Evolutionary conservation across 2,797 vertebrate species (phyloP).

Genomic region (Coranthus polyacanthus): DNA sequence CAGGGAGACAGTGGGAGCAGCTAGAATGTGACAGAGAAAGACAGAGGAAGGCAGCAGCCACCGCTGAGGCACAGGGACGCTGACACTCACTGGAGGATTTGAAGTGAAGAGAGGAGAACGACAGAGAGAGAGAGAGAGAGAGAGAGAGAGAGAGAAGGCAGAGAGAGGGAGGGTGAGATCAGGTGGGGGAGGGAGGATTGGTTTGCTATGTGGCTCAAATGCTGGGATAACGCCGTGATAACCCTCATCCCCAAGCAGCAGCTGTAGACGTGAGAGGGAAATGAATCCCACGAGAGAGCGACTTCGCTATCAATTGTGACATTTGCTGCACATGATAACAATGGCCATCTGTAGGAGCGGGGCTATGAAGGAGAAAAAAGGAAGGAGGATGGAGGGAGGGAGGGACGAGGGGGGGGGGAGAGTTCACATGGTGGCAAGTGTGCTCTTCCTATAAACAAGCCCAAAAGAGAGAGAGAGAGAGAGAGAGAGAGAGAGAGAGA

Average conservation of each 20-base stretch:
- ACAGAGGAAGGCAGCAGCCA: constrained; percentile 74
- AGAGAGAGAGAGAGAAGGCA: constrained; percentile 24
- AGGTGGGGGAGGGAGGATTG: constrained; percentile 69
- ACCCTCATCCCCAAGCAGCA: constrained; percentile 84
- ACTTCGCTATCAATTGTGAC: constrained; percentile 93
- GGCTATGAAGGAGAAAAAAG: constrained; percentile 40
- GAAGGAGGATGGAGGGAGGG: constrained; percentile 23
- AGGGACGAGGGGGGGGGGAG: constrained; percentile 5
- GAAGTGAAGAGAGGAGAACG: constrained; percentile 80
- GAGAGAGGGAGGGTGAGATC: constrained; percentile 63
- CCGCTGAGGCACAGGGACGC: constrained; percentile 84
- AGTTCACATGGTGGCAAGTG: constrained; percentile 68
- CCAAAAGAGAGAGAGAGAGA: constrained; percentile 3
- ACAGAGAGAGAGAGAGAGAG: constrained; percentile 57
- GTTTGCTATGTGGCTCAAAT: constrained; percentile 65
- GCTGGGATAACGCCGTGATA: constrained; percentile 80
- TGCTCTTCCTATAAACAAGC: constrained; percentile 81
- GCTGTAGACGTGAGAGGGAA: constrained; percentile 85
- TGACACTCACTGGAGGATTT: constrained; percentile 91
- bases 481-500: constrained; percentile 23
- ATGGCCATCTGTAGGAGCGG: constrained; percentile 93
- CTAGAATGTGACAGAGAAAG: constrained; percentile 75
- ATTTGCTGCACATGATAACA: constrained; percentile 95
- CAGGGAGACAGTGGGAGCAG: constrained; percentile 70
- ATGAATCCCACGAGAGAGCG: constrained; percentile 87